These are phyloP conservation scores for Hoplostethus atlanticus DNA, from an alignment of 2,797 vertebrate genomes.

Conservation along the genomic window DNA sequence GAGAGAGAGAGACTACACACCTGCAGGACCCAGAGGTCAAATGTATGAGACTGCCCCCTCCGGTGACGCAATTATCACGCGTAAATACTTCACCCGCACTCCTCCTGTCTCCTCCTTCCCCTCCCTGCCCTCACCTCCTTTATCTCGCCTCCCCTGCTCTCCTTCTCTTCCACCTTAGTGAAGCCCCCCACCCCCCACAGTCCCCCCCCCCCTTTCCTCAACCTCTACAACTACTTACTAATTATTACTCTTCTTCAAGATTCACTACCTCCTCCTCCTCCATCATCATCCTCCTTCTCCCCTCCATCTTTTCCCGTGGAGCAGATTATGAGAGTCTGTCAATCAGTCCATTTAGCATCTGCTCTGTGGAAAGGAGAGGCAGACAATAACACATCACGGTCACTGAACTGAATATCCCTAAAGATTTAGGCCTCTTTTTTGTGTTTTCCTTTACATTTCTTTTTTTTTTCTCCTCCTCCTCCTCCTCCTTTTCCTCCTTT, in stretches of 20 bases:
- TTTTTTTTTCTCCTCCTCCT: conserved; percentile 23
- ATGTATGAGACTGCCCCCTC: conserved; percentile 75
- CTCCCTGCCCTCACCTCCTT: not conserved
- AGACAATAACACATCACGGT: conserved; percentile 82
- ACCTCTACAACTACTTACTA: conserved; percentile 2
- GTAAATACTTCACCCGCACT: conserved; percentile 58
- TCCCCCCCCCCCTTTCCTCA: conserved; percentile 16
- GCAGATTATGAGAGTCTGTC: conserved; percentile 78
- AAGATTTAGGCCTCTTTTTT: conserved; percentile 75
- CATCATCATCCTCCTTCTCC: conserved; percentile 5
- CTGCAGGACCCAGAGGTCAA: conserved; percentile 82
- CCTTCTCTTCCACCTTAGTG: conserved; percentile 1
- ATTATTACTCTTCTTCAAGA: too few species aligned
- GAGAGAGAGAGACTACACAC: conserved; percentile 68
- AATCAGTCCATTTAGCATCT: conserved; percentile 81
- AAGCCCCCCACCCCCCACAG: not conserved
- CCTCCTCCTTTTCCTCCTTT: conserved; percentile 54
- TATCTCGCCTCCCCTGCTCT: not conserved
- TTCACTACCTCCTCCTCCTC: not conserved
- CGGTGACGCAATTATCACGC: conserved; percentile 71
- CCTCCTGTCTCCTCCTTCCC: not conserved
- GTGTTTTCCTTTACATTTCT: conserved; percentile 24
- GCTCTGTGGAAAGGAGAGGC: conserved; percentile 70
- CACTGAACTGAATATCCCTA: conserved; percentile 83
- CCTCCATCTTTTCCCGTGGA: conserved; percentile 52